Evolutionary conservation across 30 jellyfish, hydroid and myxozoan genomes (phyloP).

Genomic region (Clytia hemisphaerica): DNA sequence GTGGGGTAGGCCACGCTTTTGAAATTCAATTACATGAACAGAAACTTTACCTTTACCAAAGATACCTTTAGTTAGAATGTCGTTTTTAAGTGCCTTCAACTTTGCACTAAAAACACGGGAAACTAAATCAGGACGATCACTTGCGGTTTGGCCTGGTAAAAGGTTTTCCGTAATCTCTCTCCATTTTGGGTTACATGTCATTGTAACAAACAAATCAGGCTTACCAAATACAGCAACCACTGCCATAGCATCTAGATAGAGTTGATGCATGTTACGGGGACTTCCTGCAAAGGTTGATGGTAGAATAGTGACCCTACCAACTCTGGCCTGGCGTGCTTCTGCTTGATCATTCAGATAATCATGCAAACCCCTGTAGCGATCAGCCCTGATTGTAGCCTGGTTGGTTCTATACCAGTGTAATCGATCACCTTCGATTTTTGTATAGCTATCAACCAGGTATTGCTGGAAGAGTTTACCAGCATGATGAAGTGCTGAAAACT

Average conservation of each 20-base stretch:
- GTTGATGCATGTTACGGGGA: constrained; percentile 43
- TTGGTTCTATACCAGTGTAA: constrained; percentile 21
- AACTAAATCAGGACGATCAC: constrained; percentile 40
- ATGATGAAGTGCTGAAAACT: constrained; percentile 8
- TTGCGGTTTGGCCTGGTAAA: constrained; percentile 16
- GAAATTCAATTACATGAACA: constrained; percentile 56
- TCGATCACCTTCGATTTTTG: constrained; percentile 35
- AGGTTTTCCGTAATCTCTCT: constrained; percentile 21
- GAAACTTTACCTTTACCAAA: no score
- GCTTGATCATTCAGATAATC: constrained; percentile 37
- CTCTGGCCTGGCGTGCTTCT: constrained; percentile 10
- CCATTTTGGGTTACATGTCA: constrained; percentile 58
- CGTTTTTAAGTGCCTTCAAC: constrained; percentile 26
- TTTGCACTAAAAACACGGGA: constrained; percentile 33
- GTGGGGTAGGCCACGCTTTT: constrained; percentile 56
- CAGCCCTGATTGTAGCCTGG: constrained; percentile 39
- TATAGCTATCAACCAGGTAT: constrained; percentile 14
- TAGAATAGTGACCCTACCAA: constrained; percentile 40
- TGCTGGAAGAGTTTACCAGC: constrained; percentile 33
- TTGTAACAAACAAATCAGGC: constrained; percentile 47
- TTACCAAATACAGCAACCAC: constrained; percentile 28
- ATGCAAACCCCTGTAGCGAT: constrained; percentile 33
- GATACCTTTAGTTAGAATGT: no score
- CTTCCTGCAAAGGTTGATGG: constrained; percentile 45
- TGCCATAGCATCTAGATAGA: constrained; percentile 52